A percentile compares a stretch with the other conserved stretches of the same genome.
phyloP scores from a whole-genome alignment of 2,888 invertebrate species.

The Beris morrisii region DNA sequence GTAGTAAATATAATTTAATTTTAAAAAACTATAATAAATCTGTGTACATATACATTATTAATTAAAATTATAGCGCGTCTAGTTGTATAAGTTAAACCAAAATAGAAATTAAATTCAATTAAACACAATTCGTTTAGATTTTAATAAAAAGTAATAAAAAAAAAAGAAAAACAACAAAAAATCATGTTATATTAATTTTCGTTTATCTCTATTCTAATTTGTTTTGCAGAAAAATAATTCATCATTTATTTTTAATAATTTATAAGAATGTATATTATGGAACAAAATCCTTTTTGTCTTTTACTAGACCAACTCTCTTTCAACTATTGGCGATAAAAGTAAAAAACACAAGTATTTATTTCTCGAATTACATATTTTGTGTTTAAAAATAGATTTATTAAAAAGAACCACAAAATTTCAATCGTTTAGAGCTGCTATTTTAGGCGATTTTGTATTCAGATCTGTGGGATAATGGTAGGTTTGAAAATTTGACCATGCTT shows the following conservation, averaged over 20 bases:
- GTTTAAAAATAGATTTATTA: neutral
- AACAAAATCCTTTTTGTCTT: no score
- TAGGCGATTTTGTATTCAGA: neutral
- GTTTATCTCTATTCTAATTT: no score
- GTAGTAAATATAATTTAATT: slow-evolving; percentile 8
- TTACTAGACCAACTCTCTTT: no score
- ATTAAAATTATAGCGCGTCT: slow-evolving; percentile 26
- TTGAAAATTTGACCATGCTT: slow-evolving; percentile 1
- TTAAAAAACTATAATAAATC: neutral
- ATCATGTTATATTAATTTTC: neutral
- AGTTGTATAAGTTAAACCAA: slow-evolving; percentile 38
- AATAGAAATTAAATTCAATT: slow-evolving; percentile 33
- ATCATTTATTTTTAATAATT: no score
- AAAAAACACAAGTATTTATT: slow-evolving; percentile 24
- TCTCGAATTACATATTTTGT: slow-evolving; percentile 23
- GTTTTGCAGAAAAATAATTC: no score
- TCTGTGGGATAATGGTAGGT: no score
- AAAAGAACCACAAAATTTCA: neutral
- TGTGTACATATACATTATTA: slow-evolving; percentile 4
- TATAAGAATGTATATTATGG: no score
- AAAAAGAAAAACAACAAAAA: neutral
- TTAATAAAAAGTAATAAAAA: slow-evolving; percentile 20
- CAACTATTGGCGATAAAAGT: neutral
- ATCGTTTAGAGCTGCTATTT: slow-evolving; percentile 10
- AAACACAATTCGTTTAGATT: slow-evolving; percentile 31